Conservation (phyloP, 2,888 invertebrate genomes). For the Eugnorisma glareosa region DNA sequence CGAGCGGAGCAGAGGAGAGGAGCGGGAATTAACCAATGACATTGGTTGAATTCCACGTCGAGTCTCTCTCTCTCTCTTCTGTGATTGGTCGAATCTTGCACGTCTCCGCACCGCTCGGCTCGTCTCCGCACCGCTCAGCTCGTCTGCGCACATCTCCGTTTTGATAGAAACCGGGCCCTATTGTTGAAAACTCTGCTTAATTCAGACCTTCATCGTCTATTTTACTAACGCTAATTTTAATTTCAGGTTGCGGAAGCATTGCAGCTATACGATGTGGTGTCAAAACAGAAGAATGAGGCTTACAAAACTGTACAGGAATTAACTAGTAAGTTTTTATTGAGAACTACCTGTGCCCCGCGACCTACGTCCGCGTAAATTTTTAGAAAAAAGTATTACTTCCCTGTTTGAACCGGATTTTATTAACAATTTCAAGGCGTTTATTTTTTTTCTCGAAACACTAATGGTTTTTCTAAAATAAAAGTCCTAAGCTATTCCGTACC, state of each 20-base stretch:
- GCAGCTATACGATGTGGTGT: conserved; percentile 84
- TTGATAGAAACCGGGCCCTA: neutral
- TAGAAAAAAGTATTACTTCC: too few relatives aligned
- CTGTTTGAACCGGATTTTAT: too few relatives aligned
- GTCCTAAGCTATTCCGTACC: too few relatives aligned
- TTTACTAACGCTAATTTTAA: neutral
- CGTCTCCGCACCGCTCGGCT: neutral
- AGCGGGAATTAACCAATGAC: neutral
- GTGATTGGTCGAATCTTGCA: neutral
- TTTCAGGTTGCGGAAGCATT: conserved; percentile 86
- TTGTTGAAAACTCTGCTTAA: neutral
- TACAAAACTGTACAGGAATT: conserved; percentile 78
- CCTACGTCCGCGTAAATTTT: too few relatives aligned
- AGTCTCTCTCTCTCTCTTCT: neutral
- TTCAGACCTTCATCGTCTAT: neutral
- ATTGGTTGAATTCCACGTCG: neutral
- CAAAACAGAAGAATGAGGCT: conserved; percentile 82
- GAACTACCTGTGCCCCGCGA: too few relatives aligned
- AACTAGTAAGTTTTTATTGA: conserved; percentile 72
- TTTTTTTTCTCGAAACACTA: too few relatives aligned
- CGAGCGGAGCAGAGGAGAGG: neutral
- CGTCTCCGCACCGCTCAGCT: neutral
- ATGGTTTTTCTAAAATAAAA: too few relatives aligned
- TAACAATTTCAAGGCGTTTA: too few relatives aligned
- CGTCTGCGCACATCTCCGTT: neutral